phyloP scores from a whole-genome alignment of 1,140 invertebrate species.

The Pseudomyrmex cubaensis region DNA sequence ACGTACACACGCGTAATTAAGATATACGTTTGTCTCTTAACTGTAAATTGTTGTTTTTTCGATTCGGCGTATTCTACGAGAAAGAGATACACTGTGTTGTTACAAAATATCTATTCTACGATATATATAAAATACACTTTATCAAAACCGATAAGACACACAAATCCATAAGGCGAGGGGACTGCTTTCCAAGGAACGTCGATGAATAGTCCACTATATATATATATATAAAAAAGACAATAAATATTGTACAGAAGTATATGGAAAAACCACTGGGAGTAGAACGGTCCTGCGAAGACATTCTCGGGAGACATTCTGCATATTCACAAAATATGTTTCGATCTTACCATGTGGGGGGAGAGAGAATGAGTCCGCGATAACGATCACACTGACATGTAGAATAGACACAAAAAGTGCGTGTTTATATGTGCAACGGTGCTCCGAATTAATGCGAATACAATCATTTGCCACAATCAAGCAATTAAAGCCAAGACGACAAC shows the following conservation, averaged over 20 bases:
- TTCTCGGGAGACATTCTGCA: slow-evolving; percentile 23
- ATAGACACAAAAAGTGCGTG: slow-evolving; percentile 59
- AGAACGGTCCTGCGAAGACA: slow-evolving; percentile 29
- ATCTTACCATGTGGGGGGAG: slow-evolving; percentile 38
- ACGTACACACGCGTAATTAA: too few relatives aligned
- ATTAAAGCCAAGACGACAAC: slow-evolving; percentile 78
- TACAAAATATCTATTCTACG: slow-evolving; percentile 52
- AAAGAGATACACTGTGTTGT: slow-evolving; percentile 25
- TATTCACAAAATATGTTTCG: slow-evolving; percentile 26
- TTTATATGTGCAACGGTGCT: slow-evolving; percentile 70
- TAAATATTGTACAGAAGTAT: slow-evolving; percentile 31
- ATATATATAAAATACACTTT: slow-evolving; percentile 38
- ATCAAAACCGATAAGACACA: slow-evolving; percentile 33
- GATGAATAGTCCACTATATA: slow-evolving; percentile 34
- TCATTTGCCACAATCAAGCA: slow-evolving; percentile 76
- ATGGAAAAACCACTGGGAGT: not conserved
- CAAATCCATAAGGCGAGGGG: slow-evolving; percentile 9
- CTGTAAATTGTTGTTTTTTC: slow-evolving; percentile 12
- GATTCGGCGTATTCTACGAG: slow-evolving; percentile 38
- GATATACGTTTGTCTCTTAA: not conserved
- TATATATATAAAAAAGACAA: slow-evolving; percentile 49
- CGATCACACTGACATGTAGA: slow-evolving; percentile 7
- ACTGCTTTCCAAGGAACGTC: slow-evolving; percentile 45
- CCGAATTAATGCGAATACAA: slow-evolving; percentile 69
- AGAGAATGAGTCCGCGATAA: slow-evolving; percentile 40